Base-by-base conservation (phyloP, 2,797 vertebrate species). In the Acrocephalus scirpaceus region DNA sequence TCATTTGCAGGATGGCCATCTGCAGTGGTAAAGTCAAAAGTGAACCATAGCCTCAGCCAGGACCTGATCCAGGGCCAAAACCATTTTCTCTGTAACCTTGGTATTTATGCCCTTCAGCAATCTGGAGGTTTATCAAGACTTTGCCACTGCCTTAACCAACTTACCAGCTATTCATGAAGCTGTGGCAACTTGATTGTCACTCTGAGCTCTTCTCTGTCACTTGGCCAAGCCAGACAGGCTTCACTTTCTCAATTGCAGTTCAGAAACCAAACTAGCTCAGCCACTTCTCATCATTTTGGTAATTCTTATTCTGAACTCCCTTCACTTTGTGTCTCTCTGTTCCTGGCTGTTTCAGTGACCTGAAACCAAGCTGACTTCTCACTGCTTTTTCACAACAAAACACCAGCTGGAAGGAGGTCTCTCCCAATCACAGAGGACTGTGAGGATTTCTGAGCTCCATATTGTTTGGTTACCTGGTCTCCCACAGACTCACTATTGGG, bases 221-320 rank as follows among this genome's bases (percentile, higher is more conserved):
- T 85, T 93, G 61, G 38, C 72, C 78, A 93, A 89, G 51, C 76
- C 3, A 6, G 72, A 50, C 54, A 72, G 54, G 56, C 84, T 92
- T 92, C 58, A 44, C 58, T 80, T 80, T 92, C 78, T 93, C n/a
- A 61, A 16, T 5, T 92, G 81, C 85, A 94, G 65, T 32, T 78
- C 75, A 72, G 78, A 92, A 96, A 93, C 62, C 44, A 78, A 70
- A 42, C 85, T 58, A 91, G 61, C 58, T 94, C 81, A 89, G 53
- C 40, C 60, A 71, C 26, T 38, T 89, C 69, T 88, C 36, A 45
- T 91, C 36, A 88, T 86, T 94, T 96, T 86, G 58, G 57, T 80
- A 58, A 75, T 66, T 64, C 54, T 91, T 88, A 62, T 38, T 62
- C 91, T 80, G 62, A 93, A 75, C 11, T 58, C 75, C 47, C 69